A percentile compares a stretch with the other conserved stretches of the same genome.
phyloP scores from a whole-genome alignment of 2,797 vertebrate species.

The Thunnus albacares region DNA sequence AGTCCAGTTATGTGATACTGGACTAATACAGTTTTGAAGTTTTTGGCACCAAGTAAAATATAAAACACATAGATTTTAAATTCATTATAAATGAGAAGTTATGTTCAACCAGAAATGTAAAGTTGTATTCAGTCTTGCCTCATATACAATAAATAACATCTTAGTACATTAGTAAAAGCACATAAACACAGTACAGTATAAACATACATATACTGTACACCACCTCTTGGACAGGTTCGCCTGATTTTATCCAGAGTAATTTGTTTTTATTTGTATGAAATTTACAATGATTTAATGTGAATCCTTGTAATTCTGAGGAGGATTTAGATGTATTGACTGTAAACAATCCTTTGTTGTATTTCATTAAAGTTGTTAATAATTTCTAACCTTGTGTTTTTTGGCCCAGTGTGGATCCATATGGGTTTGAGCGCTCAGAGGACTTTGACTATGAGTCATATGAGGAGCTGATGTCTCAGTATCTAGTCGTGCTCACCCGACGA shows the following conservation, averaged over 20 bases:
- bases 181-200: background rate
- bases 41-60: background rate
- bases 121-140: background rate
- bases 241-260: background rate
- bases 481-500: conserved; percentile 91
- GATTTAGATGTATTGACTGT: background rate
- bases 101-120: too few species aligned
- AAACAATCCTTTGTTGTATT: background rate
- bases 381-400: conserved; percentile 23
- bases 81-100: too few species aligned
- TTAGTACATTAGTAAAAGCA: background rate
- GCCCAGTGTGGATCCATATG: conserved; percentile 90
- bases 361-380: background rate
- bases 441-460: conserved; percentile 91
- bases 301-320: background rate
- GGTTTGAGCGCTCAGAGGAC: conserved; percentile 91
- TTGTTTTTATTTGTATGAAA: background rate
- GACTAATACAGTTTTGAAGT: background rate
- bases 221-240: background rate
- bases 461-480: conserved; percentile 91
- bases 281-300: background rate
- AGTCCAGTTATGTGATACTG: background rate
- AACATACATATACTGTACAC: too few species aligned
- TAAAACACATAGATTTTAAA: too few species aligned
- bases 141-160: background rate